phyloP scores from a whole-genome alignment of 2,888 invertebrate genomes.

The Nomada goodeniana region DNA sequence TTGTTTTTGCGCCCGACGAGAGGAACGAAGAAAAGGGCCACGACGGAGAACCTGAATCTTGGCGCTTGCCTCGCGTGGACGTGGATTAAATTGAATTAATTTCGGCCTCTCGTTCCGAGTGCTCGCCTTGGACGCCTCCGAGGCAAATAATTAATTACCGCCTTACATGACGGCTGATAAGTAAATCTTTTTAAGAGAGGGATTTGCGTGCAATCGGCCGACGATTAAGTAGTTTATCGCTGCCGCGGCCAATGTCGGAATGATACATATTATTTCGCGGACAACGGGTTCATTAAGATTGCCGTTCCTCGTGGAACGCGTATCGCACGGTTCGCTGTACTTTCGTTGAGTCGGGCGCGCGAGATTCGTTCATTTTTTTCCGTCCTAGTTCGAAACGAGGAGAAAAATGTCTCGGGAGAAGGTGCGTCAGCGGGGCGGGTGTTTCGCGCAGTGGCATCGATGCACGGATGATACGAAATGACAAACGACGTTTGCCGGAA shows the following conservation, averaged over 20 bases:
- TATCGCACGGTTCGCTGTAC: no score
- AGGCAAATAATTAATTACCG: constrained; percentile 73
- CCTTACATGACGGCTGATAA: constrained; percentile 71
- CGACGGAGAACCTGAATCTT: constrained; percentile 49
- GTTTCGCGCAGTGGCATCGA: not conserved
- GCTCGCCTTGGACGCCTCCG: constrained; percentile 29
- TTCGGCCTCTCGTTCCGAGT: constrained; percentile 66
- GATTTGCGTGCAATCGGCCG: constrained; percentile 58
- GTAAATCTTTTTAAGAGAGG: constrained; percentile 67
- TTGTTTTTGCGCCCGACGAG: constrained; percentile 60
- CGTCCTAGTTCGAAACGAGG: no score
- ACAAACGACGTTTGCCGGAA: constrained; percentile 37
- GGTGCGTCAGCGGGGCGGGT: not conserved
- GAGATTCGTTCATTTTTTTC: no score
- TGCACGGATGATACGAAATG: constrained; percentile 14
- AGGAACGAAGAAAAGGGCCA: constrained; percentile 24
- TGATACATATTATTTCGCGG: not conserved
- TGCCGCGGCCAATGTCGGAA: not conserved
- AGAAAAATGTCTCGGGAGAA: not conserved
- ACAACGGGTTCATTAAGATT: not conserved
- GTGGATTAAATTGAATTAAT: constrained; percentile 78
- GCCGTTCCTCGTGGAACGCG: not conserved
- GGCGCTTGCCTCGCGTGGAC: constrained; percentile 62
- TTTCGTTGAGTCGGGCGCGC: no score
- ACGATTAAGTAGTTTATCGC: constrained; percentile 44